Evolutionary conservation across 2,888 invertebrate genomes (phyloP).

Genomic region (Griposia aprilina): DNA sequence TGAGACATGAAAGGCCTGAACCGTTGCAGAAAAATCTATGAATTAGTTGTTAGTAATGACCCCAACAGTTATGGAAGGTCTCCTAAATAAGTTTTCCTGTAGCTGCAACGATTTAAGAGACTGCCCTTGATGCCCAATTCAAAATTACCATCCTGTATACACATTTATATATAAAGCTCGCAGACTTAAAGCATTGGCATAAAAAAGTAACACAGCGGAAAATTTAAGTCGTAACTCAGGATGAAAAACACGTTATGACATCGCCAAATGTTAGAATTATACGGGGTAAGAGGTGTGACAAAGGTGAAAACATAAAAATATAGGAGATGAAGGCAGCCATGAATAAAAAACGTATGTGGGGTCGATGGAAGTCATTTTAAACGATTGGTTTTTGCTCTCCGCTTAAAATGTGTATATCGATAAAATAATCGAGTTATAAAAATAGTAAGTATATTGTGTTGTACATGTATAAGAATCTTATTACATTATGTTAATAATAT

Average conservation of each 20-base stretch:
- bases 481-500: not conserved
- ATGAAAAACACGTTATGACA: slow-evolving; percentile 19
- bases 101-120: not conserved
- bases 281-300: slow-evolving; percentile 16
- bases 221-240: slow-evolving; percentile 35
- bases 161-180: not conserved
- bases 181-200: slow-evolving; percentile 11
- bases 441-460: not conserved
- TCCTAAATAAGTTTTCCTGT: not conserved
- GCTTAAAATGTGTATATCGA: not conserved
- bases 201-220: slow-evolving; percentile 24
- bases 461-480: not conserved
- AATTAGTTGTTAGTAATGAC: not conserved
- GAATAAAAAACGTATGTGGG: slow-evolving; percentile 21
- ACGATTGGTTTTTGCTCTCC: not conserved
- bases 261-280: slow-evolving; percentile 33
- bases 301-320: slow-evolving; percentile 32
- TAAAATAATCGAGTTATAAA: not conserved
- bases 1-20: not conserved
- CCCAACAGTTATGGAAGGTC: not conserved
- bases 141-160: not conserved
- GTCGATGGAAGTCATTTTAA: not conserved
- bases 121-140: not conserved
- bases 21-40: not conserved
- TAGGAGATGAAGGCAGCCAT: slow-evolving; percentile 11